Conservation (phyloP, 2,888 invertebrate genomes). For the Noctua janthe region DNA sequence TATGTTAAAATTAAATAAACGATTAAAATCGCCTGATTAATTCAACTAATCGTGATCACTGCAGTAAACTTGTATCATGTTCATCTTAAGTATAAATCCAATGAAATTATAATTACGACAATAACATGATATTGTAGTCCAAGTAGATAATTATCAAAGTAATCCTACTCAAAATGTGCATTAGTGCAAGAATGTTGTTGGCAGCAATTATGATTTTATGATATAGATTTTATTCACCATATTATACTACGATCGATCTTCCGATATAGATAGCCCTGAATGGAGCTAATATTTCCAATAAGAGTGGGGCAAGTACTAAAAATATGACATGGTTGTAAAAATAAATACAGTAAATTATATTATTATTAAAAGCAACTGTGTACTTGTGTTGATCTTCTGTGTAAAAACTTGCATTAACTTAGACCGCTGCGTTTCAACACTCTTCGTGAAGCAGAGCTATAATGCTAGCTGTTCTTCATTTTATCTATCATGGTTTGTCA, state of each 20-base stretch:
- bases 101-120: conserved; percentile 16
- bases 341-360: no score
- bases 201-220: neutral
- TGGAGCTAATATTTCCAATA: neutral
- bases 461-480: no score
- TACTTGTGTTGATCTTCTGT: no score
- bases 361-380: no score
- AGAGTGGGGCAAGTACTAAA: neutral
- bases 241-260: neutral
- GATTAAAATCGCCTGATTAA: conserved; percentile 38
- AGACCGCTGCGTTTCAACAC: no score
- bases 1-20: conserved; percentile 46
- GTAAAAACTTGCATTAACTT: no score
- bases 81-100: conserved; percentile 26
- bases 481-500: no score
- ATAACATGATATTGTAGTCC: neutral
- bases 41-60: conserved; percentile 37
- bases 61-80: conserved; percentile 28
- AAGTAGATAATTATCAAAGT: conserved; percentile 22
- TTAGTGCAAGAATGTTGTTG: neutral
- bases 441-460: no score
- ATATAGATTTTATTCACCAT: neutral
- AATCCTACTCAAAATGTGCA: conserved; percentile 1
- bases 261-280: neutral
- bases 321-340: no score